Evolutionary conservation across 2,888 invertebrate species (phyloP).

Genomic region (Vesta saturnalis): DNA sequence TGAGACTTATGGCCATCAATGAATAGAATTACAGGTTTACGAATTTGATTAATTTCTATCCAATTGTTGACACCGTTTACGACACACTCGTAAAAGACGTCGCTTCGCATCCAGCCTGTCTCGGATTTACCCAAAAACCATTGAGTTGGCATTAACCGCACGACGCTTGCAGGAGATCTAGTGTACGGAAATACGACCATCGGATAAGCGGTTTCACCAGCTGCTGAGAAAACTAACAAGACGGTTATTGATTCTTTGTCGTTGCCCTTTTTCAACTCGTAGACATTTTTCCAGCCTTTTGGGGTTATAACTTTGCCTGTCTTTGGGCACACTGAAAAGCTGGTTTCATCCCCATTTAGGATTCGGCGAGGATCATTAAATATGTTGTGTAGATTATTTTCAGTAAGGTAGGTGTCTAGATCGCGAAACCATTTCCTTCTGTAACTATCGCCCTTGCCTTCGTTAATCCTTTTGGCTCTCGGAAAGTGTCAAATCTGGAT

Average conservation of each 20-base stretch:
- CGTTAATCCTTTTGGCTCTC: neutral
- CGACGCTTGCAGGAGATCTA: conserved; percentile 37
- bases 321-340: neutral
- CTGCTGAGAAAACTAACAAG: neutral
- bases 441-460: neutral
- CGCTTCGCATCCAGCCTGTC: conserved; percentile 46
- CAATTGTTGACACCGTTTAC: conserved; percentile 42
- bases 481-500: neutral
- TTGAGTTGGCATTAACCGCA: conserved; percentile 21
- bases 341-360: neutral
- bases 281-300: no score
- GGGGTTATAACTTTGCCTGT: neutral
- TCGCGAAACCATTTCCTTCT: neutral
- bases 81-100: conserved; percentile 43
- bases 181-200: conserved; percentile 41
- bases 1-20: conserved; percentile 51
- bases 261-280: no score
- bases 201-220: neutral
- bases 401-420: neutral
- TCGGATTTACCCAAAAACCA: conserved; percentile 43
- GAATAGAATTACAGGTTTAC: conserved; percentile 45
- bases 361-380: neutral
- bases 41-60: conserved; percentile 33
- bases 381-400: neutral
- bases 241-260: conserved; percentile 17